phyloP scores from a whole-genome alignment of 1,140 invertebrate genomes.

The Aricia agestis region DNA sequence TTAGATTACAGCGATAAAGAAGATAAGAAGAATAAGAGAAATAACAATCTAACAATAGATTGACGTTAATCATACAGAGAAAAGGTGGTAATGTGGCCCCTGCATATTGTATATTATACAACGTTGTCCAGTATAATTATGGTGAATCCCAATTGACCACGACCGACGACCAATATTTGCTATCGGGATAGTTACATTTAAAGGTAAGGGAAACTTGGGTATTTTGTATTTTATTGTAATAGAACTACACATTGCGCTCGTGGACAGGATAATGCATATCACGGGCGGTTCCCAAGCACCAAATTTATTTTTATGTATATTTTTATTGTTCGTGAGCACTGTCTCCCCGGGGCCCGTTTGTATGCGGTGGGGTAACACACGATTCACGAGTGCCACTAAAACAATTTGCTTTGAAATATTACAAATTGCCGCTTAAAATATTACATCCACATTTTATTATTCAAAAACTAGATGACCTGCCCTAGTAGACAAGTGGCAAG shows the following conservation, averaged over 20 bases:
- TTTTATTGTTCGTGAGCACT: slow-evolving; percentile 72
- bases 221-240: background rate
- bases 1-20: too few species aligned
- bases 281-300: slow-evolving; percentile 56
- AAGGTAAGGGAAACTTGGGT: background rate
- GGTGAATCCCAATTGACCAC: too few species aligned
- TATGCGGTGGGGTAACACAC: slow-evolving; percentile 64
- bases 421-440: slow-evolving; percentile 16
- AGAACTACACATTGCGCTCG: background rate
- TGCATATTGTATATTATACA: too few species aligned
- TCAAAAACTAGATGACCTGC: too few species aligned
- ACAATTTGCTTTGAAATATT: slow-evolving; percentile 65
- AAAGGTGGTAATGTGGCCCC: too few species aligned
- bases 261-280: slow-evolving; percentile 46
- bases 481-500: too few species aligned
- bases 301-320: slow-evolving; percentile 74
- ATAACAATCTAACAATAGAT: too few species aligned
- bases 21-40: too few species aligned
- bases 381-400: slow-evolving; percentile 62
- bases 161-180: too few species aligned
- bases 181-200: too few species aligned
- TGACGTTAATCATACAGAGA: too few species aligned
- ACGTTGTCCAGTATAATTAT: too few species aligned
- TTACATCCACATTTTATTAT: background rate
- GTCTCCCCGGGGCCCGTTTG: slow-evolving; percentile 70